phyloP scores from a whole-genome alignment of 1,140 invertebrate species.

The Diprion similis region DNA sequence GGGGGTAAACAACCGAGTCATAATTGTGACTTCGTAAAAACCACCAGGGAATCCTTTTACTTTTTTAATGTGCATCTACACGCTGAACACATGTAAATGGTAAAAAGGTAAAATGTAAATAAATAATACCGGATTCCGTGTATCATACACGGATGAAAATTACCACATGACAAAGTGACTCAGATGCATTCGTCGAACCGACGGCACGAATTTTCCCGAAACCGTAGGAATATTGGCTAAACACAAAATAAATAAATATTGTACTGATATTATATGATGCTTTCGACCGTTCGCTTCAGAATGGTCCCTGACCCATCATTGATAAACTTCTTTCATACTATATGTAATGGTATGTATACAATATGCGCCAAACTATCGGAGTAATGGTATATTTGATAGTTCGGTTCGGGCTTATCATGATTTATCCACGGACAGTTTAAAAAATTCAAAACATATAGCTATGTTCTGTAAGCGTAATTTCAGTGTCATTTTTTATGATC shows the following conservation, averaged over 20 bases:
- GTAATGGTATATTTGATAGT: too few relatives aligned
- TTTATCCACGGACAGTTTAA: too few relatives aligned
- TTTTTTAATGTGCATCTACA: too few relatives aligned
- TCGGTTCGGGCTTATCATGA: too few relatives aligned
- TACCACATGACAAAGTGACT: not conserved
- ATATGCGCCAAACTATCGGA: too few relatives aligned
- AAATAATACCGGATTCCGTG: not conserved
- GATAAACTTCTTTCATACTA: constrained; percentile 4
- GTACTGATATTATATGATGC: not conserved
- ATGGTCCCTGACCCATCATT: not conserved
- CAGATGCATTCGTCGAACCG: not conserved
- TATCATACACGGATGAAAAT: not conserved
- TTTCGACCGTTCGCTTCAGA: not conserved
- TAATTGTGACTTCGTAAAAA: not conserved
- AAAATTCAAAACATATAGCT: too few relatives aligned
- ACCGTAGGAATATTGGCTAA: not conserved
- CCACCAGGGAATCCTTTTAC: too few relatives aligned
- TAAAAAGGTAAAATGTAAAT: not conserved
- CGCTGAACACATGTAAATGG: too few relatives aligned
- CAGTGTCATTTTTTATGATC: not conserved
- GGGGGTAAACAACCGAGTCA: not conserved
- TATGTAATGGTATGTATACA: not conserved
- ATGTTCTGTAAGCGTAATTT: too few relatives aligned
- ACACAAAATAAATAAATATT: not conserved
- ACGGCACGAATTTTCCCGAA: not conserved